Percentiles rank a stretch among this genome's conserved stretches.
Conservation (phyloP, 2,888 invertebrate species). For the Neuroscelio doddi region DNA sequence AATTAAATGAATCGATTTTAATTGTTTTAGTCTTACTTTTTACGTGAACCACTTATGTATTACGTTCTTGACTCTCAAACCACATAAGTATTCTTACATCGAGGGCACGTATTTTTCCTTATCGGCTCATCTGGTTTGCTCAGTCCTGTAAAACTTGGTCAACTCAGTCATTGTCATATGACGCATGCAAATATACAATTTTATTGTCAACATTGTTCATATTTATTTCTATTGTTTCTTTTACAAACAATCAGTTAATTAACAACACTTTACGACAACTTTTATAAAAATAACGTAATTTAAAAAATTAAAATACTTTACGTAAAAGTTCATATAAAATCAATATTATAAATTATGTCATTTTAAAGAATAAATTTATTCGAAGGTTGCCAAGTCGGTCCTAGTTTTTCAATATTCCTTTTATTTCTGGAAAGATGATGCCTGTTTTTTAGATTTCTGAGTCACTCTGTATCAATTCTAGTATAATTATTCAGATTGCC, state of each 20-base stretch:
- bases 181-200: slow-evolving; percentile 34
- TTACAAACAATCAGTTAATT: too few relatives aligned
- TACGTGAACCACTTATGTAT: too few relatives aligned
- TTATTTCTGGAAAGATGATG: slow-evolving; percentile 4
- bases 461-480: background rate
- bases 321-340: too few relatives aligned
- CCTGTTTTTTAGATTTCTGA: background rate
- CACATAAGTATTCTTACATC: slow-evolving; percentile 18
- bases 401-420: too few relatives aligned
- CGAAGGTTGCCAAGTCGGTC: background rate
- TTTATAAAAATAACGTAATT: too few relatives aligned
- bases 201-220: slow-evolving; percentile 18
- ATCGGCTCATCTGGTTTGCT: slow-evolving; percentile 42
- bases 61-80: slow-evolving; percentile 18
- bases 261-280: too few relatives aligned
- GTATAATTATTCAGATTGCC: slow-evolving; percentile 5
- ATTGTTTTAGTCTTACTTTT: too few relatives aligned
- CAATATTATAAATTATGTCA: too few relatives aligned
- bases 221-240: slow-evolving; percentile 1
- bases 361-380: too few relatives aligned
- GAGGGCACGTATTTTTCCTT: slow-evolving; percentile 33
- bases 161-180: slow-evolving; percentile 44
- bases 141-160: slow-evolving; percentile 40
- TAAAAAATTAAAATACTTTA: too few relatives aligned
- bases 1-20: too few relatives aligned